Base-by-base conservation (phyloP, 2,888 invertebrate species). In the Drosophila setosimentum region DNA sequence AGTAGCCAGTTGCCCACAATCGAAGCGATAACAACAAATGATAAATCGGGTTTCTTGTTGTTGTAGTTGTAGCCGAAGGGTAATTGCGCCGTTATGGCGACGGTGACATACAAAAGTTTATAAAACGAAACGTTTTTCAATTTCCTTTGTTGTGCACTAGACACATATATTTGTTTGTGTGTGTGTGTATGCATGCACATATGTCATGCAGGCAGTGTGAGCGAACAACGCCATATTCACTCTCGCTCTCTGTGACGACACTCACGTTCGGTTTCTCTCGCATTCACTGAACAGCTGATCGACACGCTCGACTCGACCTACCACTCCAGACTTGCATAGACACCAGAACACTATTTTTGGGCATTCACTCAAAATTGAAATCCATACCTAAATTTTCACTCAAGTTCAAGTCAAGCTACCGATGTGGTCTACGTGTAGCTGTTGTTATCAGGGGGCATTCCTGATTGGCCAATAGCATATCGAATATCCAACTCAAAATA, bases 271-370 rank as follows among this genome's bases (percentile, higher is more conserved):
- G 42, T 48, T 45, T 58, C 58, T 8, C 42, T 57, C 21, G 40
- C 53, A 35, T 54, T 54, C 27, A n/a, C 29, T 10, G 45, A 59
- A 69, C 78, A 76, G 78, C 78, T 78, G 80, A 78, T 78, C 77
- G 57, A 24, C 7, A 10, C 8, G 8, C 37, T 37, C 18, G 27
- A n/a, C 8, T 70, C 40, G 40, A 1, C 5, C 37, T 8, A 3
- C 3, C 16, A 24, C 21, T 45, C 21, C 2, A 24, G 21, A 3
- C 2, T 21, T 21, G 4, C 45, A n/a, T n/a, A n/a, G n/a, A n/a
- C n/a, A n/a, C n/a, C n/a, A n/a, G n/a, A n/a, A n/a, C n/a, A n/a
- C 4, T 0, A 4, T 24, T 16, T 45, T 8, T 16, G 21, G 13
- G 13, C 21, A 21, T 7, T 21, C 21, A 13, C 6, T 42, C 45